These are phyloP conservation scores for Gallinago stenura DNA, from an alignment of 2,797 vertebrate species.

Conservation along the genomic window DNA sequence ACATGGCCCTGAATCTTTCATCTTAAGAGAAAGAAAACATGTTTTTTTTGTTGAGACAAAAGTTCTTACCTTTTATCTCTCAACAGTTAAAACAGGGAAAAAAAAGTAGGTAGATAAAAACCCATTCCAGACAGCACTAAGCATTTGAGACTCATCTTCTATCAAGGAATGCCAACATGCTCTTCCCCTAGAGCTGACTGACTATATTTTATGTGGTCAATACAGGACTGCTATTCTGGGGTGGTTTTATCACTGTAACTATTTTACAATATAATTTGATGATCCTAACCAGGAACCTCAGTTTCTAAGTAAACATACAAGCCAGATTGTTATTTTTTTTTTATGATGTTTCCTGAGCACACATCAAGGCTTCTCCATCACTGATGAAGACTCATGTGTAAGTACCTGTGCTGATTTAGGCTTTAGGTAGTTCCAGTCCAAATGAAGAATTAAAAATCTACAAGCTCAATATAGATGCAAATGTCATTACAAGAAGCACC, in stretches of 20 bases:
- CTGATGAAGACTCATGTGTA: not conserved
- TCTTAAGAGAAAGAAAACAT: not conserved
- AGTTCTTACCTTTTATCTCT: not conserved
- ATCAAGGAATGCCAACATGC: not conserved
- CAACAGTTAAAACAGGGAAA: not conserved
- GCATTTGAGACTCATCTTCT: not conserved
- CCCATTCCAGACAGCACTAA: not conserved
- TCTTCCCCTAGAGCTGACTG: not conserved
- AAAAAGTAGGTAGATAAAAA: not conserved
- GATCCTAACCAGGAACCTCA: not conserved
- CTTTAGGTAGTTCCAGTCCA: slow-evolving; percentile 15
- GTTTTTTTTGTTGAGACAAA: not conserved
- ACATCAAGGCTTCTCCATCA: not conserved
- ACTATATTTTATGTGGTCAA: not conserved
- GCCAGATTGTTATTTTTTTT: not conserved
- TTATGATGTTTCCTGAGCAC: not conserved
- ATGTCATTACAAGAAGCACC: not conserved
- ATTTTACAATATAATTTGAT: not conserved
- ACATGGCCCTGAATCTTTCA: not conserved
- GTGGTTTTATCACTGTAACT: not conserved
- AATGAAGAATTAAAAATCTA: not conserved
- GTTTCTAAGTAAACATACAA: not conserved
- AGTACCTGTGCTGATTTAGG: slow-evolving; percentile 21
- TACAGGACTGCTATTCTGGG: not conserved
- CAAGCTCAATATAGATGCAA: not conserved